Conservation (phyloP, 1,140 invertebrate species). For the Calliopsis andreniformis region DNA sequence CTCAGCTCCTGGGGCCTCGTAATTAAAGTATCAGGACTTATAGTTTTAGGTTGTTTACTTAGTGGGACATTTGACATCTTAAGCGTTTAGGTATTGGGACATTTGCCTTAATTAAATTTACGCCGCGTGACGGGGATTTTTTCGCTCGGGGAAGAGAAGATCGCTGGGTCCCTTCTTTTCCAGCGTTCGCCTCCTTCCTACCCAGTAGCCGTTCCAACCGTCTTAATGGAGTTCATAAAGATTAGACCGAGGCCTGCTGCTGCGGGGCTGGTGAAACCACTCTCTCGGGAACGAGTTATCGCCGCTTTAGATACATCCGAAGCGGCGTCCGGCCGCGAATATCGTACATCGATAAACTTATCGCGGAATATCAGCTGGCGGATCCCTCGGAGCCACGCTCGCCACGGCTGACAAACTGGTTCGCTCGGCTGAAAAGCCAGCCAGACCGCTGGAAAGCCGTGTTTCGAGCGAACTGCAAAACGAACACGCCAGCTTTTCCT, state of each 20-base stretch:
- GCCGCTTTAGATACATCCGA: constrained; percentile 57
- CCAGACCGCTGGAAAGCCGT: constrained; percentile 18
- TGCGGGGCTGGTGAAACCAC: constrained; percentile 59
- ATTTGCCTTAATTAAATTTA: constrained; percentile 26
- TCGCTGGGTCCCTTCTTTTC: not conserved
- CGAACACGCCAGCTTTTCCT: not conserved
- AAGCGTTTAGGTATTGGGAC: too few relatives aligned
- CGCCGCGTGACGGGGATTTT: not conserved
- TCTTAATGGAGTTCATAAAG: constrained; percentile 68
- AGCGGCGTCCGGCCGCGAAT: constrained; percentile 54
- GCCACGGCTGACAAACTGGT: constrained; percentile 50
- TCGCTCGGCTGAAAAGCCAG: constrained; percentile 27
- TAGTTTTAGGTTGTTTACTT: too few relatives aligned
- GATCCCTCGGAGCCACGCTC: constrained; percentile 45
- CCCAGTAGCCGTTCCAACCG: constrained; percentile 56
- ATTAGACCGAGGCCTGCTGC: constrained; percentile 58
- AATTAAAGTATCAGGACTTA: too few relatives aligned
- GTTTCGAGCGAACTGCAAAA: constrained; percentile 23
- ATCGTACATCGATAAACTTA: constrained; percentile 65
- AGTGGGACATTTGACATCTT: too few relatives aligned
- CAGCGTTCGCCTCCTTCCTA: constrained; percentile 13
- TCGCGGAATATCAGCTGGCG: constrained; percentile 59
- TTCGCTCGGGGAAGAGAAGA: not conserved
- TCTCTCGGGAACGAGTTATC: constrained; percentile 62
- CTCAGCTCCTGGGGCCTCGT: too few relatives aligned